Conservation (phyloP, 2,113 vertebrate species). For the Pseudopipra pipra region DNA sequence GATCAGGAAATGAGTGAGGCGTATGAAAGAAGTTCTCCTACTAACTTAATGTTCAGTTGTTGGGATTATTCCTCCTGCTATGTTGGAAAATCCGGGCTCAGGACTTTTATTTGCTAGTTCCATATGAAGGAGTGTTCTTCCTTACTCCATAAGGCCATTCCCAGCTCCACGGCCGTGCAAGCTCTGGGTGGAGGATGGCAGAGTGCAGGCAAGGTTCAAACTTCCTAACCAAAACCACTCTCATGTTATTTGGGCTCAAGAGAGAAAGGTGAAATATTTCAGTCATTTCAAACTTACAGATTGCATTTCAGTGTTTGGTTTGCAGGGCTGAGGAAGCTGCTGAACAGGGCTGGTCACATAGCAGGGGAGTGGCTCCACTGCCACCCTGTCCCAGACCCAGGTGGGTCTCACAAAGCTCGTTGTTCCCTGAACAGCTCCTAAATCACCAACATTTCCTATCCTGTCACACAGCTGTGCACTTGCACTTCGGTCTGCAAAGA, state of each 20-base stretch:
- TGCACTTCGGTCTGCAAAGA: not conserved
- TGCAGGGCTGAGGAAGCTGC: not conserved
- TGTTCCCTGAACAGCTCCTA: not conserved
- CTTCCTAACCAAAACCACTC: not conserved
- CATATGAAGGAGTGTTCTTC: not conserved
- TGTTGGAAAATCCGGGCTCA: not conserved
- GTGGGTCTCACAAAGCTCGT: not conserved
- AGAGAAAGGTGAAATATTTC: not conserved
- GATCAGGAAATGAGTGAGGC: not conserved
- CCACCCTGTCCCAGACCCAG: not conserved
- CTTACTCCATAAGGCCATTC: not conserved
- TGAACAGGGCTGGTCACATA: not conserved
- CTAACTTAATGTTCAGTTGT: not conserved
- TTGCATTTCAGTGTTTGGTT: not conserved
- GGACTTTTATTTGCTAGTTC: not conserved
- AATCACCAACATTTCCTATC: not conserved
- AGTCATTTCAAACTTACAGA: not conserved
- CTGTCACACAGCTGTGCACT: not conserved
- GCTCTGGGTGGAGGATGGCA: not conserved
- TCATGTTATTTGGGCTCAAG: not conserved
- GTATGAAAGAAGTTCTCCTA: not conserved
- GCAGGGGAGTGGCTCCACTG: not conserved
- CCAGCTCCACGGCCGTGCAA: not conserved
- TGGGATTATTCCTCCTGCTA: not conserved
- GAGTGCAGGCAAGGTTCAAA: not conserved